Conservation (phyloP, 2,888 invertebrate species). For the Tubiluchus corallicola region DNA sequence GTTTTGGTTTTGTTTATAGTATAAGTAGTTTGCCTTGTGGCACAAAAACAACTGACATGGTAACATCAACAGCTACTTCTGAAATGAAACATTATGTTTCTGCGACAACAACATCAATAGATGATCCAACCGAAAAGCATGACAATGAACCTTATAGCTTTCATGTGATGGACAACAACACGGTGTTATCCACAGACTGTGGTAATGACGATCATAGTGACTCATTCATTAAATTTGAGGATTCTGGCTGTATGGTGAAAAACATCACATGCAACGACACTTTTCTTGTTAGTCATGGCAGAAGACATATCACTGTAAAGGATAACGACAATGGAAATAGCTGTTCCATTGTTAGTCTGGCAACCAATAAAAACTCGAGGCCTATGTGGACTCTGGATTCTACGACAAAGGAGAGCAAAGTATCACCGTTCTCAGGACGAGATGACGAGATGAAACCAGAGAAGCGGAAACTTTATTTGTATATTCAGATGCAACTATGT, state of each 20-base stretch:
- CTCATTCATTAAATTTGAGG: slow-evolving; percentile 36
- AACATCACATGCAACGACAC: background rate
- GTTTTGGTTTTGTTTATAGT: too few relatives aligned
- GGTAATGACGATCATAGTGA: too few relatives aligned
- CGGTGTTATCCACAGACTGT: too few relatives aligned
- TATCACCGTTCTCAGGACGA: background rate
- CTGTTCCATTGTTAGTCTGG: slow-evolving; percentile 43
- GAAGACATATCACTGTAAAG: background rate
- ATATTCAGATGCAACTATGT: slow-evolving; percentile 96
- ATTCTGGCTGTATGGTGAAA: slow-evolving; percentile 20
- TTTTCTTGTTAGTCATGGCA: background rate
- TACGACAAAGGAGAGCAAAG: background rate
- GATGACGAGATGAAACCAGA: background rate
- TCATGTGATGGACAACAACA: too few relatives aligned
- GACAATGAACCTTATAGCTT: too few relatives aligned
- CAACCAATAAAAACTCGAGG: slow-evolving; percentile 26
- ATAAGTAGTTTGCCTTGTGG: too few relatives aligned
- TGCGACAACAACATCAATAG: too few relatives aligned
- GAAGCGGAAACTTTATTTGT: slow-evolving; percentile 45
- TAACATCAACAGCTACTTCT: too few relatives aligned
- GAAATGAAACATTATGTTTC: too few relatives aligned
- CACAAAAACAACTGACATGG: too few relatives aligned
- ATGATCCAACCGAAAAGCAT: too few relatives aligned
- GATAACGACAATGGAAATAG: slow-evolving; percentile 78
- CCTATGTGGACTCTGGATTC: background rate